Conservation (phyloP, 2,797 vertebrate species). For the Chromobotia macracanthus region DNA sequence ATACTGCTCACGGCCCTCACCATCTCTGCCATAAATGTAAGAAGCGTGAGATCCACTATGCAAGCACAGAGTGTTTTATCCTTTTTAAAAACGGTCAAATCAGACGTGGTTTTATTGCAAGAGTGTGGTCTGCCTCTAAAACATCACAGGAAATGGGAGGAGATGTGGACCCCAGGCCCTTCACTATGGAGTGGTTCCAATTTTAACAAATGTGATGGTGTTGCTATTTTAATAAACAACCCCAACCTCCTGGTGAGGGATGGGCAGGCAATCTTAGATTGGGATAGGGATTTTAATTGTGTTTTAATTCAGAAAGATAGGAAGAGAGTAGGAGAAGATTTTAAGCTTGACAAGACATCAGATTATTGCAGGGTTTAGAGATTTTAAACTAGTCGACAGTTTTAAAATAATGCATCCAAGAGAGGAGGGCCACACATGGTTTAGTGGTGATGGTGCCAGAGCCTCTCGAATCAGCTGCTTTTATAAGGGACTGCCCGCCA, state of each 20-base stretch:
- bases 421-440: neutral
- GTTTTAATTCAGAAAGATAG: conserved; percentile 6
- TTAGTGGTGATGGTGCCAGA: neutral
- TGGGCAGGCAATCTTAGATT: conserved; percentile 47
- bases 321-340: conserved; percentile 22
- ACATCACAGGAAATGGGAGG: neutral
- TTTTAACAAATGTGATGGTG: neutral
- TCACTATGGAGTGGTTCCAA: conserved; percentile 41
- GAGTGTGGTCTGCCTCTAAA: neutral
- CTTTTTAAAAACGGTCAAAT: neutral
- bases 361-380: neutral
- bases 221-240: conserved; percentile 47
- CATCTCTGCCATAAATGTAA: neutral
- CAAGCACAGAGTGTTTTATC: neutral
- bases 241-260: conserved; percentile 47
- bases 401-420: conserved; percentile 29
- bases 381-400: conserved; percentile 46
- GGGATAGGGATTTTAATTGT: conserved; percentile 51
- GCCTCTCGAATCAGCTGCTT: neutral
- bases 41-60: neutral
- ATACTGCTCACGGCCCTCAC: conserved; percentile 41
- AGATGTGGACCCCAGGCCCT: neutral
- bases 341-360: conserved; percentile 44
- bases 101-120: conserved; percentile 41
- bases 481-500: neutral